phyloP scores from a whole-genome alignment of 1,140 invertebrate genomes.

The Penaeus japonicus region DNA sequence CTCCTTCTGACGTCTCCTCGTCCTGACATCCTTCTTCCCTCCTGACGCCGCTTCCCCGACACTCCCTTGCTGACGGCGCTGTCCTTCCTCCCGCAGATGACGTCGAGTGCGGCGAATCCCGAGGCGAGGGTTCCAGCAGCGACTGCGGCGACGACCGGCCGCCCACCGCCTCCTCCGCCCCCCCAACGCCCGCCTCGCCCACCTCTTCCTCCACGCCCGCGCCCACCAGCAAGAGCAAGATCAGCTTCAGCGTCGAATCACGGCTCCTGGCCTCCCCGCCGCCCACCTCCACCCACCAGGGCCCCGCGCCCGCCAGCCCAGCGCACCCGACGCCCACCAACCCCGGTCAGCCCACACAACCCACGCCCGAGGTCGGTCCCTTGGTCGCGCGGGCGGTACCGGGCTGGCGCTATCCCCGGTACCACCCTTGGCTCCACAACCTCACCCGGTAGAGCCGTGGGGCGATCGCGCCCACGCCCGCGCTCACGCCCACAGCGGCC shows the following conservation, averaged over 20 bases:
- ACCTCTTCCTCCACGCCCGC: constrained; percentile 51
- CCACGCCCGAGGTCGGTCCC: constrained; percentile 37
- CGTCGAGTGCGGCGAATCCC: constrained; percentile 30
- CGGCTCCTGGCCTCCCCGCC: constrained; percentile 45
- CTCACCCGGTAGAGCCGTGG: constrained; percentile 32
- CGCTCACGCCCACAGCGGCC: neutral
- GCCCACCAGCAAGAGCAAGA: constrained; percentile 50
- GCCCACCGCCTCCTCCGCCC: constrained; percentile 36
- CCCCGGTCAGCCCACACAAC: neutral
- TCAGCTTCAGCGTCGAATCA: constrained; percentile 59
- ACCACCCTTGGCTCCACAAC: constrained; percentile 50
- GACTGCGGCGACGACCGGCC: constrained; percentile 45
- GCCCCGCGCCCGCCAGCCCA: neutral
- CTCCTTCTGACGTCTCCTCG: no score
- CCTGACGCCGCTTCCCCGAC: neutral
- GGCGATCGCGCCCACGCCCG: neutral
- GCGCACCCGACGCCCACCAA: constrained; percentile 44
- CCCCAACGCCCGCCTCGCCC: constrained; percentile 42
- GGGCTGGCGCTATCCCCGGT: constrained; percentile 46
- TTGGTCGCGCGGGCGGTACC: constrained; percentile 41
- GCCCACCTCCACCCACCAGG: constrained; percentile 38
- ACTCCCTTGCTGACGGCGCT: neutral
- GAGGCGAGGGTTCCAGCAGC: constrained; percentile 49
- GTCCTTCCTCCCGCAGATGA: constrained; percentile 16
- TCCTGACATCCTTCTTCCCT: neutral